Evolutionary conservation across 1,140 invertebrate species (phyloP).

Genomic region (Melitaea cinxia): DNA sequence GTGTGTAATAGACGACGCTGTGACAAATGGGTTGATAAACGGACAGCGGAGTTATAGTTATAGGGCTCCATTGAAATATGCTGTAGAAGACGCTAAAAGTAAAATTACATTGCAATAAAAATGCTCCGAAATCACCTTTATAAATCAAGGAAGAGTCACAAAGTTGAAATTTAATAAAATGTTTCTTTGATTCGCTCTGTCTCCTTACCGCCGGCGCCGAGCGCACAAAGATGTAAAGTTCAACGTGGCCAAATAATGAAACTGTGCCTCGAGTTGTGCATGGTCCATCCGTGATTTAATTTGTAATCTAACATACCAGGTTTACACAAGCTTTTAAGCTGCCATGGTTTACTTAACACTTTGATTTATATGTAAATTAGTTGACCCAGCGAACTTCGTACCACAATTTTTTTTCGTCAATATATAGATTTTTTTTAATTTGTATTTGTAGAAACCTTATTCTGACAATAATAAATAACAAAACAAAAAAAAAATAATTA

Average conservation of each 20-base stretch:
- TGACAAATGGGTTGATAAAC: not conserved
- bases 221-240: slow-evolving; percentile 27
- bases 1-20: no score
- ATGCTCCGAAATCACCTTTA: slow-evolving; percentile 11
- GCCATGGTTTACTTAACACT: no score
- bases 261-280: slow-evolving; percentile 1
- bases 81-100: not conserved
- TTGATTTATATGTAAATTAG: no score
- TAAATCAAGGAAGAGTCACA: slow-evolving; percentile 17
- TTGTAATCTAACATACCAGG: not conserved
- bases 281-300: slow-evolving; percentile 9
- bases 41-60: no score
- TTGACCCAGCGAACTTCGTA: no score
- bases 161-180: slow-evolving; percentile 31
- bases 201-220: slow-evolving; percentile 21
- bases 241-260: slow-evolving; percentile 25
- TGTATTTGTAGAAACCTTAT: no score
- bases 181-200: slow-evolving; percentile 36
- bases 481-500: no score
- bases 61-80: no score
- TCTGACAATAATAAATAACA: no score
- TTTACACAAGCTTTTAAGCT: not conserved
- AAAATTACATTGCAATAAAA: slow-evolving; percentile 1
- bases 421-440: no score
- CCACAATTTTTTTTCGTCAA: no score